phyloP scores from a whole-genome alignment of 92 coral and sea anemone species.

The Virgularia gustaviana region DNA sequence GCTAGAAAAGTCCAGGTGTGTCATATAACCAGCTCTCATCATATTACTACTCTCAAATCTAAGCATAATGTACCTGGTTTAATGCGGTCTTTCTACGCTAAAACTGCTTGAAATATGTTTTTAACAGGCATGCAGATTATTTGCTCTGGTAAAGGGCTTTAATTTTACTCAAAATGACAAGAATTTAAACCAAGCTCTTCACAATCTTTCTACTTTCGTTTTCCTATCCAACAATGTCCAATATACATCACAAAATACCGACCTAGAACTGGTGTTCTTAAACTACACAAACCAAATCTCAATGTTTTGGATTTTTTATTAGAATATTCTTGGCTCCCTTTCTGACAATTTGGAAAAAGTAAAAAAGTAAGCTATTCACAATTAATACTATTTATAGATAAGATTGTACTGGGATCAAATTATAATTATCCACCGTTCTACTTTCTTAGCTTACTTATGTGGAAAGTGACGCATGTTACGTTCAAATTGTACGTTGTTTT shows the following conservation, averaged over 20 bases:
- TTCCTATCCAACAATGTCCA: too few relatives aligned
- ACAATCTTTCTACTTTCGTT: too few relatives aligned
- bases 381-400: neutral
- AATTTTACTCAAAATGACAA: too few relatives aligned
- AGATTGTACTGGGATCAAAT: neutral
- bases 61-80: neutral
- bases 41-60: neutral
- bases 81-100: neutral
- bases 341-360: conserved; percentile 83
- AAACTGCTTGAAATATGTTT: neutral
- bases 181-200: too few relatives aligned
- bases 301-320: too few relatives aligned
- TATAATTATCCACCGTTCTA: too few relatives aligned
- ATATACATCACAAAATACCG: too few relatives aligned
- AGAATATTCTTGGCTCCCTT: conserved; percentile 71
- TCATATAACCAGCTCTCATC: neutral
- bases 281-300: too few relatives aligned
- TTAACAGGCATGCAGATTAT: too few relatives aligned
- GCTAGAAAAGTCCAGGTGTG: conserved; percentile 87
- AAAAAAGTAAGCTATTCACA: conserved; percentile 65
- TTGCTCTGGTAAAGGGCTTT: too few relatives aligned
- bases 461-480: conserved; percentile 77
- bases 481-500: conserved; percentile 59
- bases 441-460: conserved; percentile 63
- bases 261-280: too few relatives aligned